Base-by-base conservation (phyloP, 1,140 invertebrate species). In the Metopolophium dirhodum region DNA sequence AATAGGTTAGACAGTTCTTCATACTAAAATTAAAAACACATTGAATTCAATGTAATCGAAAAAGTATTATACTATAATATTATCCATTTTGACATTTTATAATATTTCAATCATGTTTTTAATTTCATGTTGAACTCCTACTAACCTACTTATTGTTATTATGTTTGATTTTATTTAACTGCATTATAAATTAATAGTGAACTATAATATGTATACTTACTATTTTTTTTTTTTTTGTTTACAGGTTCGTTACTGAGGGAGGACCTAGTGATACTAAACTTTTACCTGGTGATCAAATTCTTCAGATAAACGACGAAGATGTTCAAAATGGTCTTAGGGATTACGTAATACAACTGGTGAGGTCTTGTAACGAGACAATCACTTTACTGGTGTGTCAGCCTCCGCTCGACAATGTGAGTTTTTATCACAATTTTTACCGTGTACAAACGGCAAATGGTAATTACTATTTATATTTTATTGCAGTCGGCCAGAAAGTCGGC, bases 221-320 rank as follows among this genome's bases (percentile, higher is more conserved):
- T n/a, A 18, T 0, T 6, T 4, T 57, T 54, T 4, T 57, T 54
- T 54, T 37, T 35, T 89, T 37, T 18, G 30, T 94, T 77, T 18
- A n/a, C 94, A 96, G 96, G 93, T 98, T 97, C 94, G 97, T 98
- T 14, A 98, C 97, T 0, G 96, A 97, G 96, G 98, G 97, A 94
- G 98, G 98, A 20, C 98, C 98, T 1, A 98, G 98, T 95, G 98
- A 98, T 87, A 97, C 97, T 86, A 98, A 98, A 96, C 95, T 99
- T 68, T 96, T 98, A 94, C 97, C 98, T 0, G 98, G 98, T 20
- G 98, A 99, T 95, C 98, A 98, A 95, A 98, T 99, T 91, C 96
- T 98, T 23, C 96, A 96, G 93, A 98, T 99, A 82, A 98, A 99
- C 95, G 98, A 97, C 1, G 97, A 98, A 95, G 98, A 99, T 95